Conservation (phyloP, 53 echinoderm and acorn worm species). For the Echinarachnius parma region DNA sequence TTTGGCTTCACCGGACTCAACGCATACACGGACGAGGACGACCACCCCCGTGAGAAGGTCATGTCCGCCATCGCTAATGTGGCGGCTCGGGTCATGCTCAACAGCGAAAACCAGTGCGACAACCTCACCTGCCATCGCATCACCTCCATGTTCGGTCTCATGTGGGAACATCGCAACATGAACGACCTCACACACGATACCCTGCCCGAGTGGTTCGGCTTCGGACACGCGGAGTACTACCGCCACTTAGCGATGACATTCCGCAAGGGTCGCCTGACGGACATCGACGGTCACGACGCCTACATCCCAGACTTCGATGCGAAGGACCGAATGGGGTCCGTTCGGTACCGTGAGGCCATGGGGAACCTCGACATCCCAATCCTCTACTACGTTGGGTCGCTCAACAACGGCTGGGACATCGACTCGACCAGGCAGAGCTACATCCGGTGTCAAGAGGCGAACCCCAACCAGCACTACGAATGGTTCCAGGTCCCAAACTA, state of each 20-base stretch:
- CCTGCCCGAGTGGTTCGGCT: conserved; percentile 55
- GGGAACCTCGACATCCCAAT: conserved; percentile 51
- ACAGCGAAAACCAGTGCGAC: conserved; percentile 42
- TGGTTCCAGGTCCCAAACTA: conserved; percentile 39
- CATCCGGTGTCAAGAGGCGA: conserved; percentile 39
- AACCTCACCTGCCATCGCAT: conserved; percentile 55
- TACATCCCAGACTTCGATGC: conserved; percentile 56
- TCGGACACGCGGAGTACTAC: conserved; percentile 57
- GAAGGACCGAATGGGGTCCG: conserved; percentile 38
- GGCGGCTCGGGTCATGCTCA: conserved; percentile 5
- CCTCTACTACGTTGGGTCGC: conserved; percentile 46
- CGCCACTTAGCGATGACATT: conserved; percentile 55
- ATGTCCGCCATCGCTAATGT: conserved; percentile 22
- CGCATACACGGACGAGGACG: conserved; percentile 41
- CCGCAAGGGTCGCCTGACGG: conserved; percentile 40
- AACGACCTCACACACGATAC: conserved; percentile 57
- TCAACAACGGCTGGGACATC: conserved; percentile 56
- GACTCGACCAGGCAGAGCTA: conserved; percentile 40
- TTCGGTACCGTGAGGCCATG: conserved; percentile 47
- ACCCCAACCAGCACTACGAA: conserved; percentile 47
- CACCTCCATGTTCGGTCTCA: conserved; percentile 54
- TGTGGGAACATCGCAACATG: conserved; percentile 64
- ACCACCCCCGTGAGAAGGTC: conserved; percentile 19
- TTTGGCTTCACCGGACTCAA: conserved; percentile 38
- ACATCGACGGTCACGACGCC: conserved; percentile 31